phyloP scores from a whole-genome alignment of 2,888 invertebrate genomes.

The Diaprepes abbreviatus region DNA sequence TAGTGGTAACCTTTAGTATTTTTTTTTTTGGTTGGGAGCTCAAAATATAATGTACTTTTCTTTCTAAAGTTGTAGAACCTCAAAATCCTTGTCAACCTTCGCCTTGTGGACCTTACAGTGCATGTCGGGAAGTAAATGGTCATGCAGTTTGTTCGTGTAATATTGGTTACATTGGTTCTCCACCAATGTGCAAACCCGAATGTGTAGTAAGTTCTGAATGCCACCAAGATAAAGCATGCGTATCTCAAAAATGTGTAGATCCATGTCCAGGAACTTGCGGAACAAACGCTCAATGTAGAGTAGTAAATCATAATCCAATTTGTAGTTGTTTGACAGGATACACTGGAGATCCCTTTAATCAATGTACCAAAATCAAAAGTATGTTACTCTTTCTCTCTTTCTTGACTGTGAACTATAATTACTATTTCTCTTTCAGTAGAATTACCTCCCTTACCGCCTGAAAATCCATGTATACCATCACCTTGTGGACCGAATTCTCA shows the following conservation, averaged over 20 bases:
- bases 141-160: constrained; percentile 76
- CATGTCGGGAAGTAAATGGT: constrained; percentile 74
- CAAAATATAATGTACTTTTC: constrained; percentile 17
- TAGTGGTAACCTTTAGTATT: constrained; percentile 37
- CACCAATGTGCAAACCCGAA: constrained; percentile 77
- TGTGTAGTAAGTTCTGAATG: constrained; percentile 78
- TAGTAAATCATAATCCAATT: constrained; percentile 78
- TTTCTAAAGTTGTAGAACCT: constrained; percentile 59
- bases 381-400: constrained; percentile 52
- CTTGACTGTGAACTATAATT: constrained; percentile 40
- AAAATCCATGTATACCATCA: constrained; percentile 83
- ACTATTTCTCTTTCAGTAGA: constrained; percentile 64
- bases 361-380: constrained; percentile 66
- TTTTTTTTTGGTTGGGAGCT: constrained; percentile 9
- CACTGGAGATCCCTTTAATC: constrained; percentile 76
- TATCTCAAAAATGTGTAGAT: constrained; percentile 76
- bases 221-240: constrained; percentile 74
- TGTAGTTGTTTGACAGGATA: constrained; percentile 75
- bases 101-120: constrained; percentile 78
- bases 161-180: constrained; percentile 75
- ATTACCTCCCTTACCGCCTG: constrained; percentile 64
- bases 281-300: constrained; percentile 75
- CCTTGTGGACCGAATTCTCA: constrained; percentile 89
- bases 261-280: constrained; percentile 79
- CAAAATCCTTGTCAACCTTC: constrained; percentile 73